Evolutionary conservation across 2,797 vertebrate species (phyloP).

Genomic region (Siniperca undulata): DNA sequence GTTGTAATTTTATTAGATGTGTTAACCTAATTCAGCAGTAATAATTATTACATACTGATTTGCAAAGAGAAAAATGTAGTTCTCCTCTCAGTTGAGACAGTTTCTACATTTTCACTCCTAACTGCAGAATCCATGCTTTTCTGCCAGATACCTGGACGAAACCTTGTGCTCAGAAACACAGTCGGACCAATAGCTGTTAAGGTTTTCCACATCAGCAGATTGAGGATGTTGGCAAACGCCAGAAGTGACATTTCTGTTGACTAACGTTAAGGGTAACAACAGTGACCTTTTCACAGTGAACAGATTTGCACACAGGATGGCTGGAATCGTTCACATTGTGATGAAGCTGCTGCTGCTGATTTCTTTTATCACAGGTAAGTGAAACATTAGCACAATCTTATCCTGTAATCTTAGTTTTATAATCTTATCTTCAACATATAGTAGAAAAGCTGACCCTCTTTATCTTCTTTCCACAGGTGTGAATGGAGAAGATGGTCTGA

Average conservation of each 20-base stretch:
- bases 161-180: neutral
- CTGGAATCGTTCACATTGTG: neutral
- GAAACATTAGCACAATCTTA: neutral
- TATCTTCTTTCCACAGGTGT: conserved; percentile 20
- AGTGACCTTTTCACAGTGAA: neutral
- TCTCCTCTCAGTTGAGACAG: neutral
- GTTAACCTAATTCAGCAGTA: neutral
- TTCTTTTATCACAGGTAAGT: conserved; percentile 45
- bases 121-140: neutral
- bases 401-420: neutral
- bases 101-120: conserved; percentile 2
- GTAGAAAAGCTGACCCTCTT: neutral
- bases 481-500: conserved; percentile 9
- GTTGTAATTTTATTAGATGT: neutral
- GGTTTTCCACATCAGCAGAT: neutral
- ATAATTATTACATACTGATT: neutral
- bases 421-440: neutral
- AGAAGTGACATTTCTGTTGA: conserved; percentile 48
- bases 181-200: neutral
- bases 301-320: conserved; percentile 33
- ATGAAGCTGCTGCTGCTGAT: conserved; percentile 46
- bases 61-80: neutral
- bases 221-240: conserved; percentile 50
- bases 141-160: no score
- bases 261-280: neutral